Base-by-base conservation (phyloP, 2,888 invertebrate species). In the Ormyrus thymus region DNA sequence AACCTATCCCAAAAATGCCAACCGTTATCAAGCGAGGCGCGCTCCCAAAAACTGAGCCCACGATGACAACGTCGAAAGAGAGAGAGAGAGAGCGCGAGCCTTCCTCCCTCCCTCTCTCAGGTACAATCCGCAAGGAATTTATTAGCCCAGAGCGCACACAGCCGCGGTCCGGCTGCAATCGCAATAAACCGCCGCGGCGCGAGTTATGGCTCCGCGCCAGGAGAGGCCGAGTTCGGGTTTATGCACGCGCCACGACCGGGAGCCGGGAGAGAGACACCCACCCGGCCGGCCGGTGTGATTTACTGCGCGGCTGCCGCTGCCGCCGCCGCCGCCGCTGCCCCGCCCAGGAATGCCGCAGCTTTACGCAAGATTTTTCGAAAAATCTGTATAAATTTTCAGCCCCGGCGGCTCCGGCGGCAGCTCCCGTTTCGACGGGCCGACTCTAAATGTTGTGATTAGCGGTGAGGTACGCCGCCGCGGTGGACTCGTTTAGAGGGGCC, bases 311-410 rank as follows among this genome's bases (percentile, higher is more conserved):
- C 65, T 81, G 83, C 83, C 80, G 79, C 74, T 50, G 76, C 48
- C 11, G 71, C 78, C 83, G 83, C 83, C 82, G 83, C 83, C 81
- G 81, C 78, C 74, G 55, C 80, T 86, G 89, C 89, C 89, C 88
- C 89, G 88, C 89, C 89, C 89, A 88, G 88, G 89, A 89, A 89
- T 90, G 89, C 87, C 85, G 85, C 2, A 82, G 84, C 83, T 88
- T 88, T 86, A 85, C 86, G 86, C 85, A 86, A 86, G 85, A 87
- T 87, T 87, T 86, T 87, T 84, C 84, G 84, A 83, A 86, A 86
- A 86, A 75, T 43, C 29, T 10, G 66, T 29, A 76, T 71, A 71
- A 76, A 79, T 76, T 29, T 75, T 76, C 56, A 66, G 71, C 46
- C 13, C 29, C 29, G 3, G 53, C 8, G 72, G 8, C 68, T 50